These are phyloP conservation scores for Ephestia elutella DNA, from an alignment of 1,140 invertebrate genomes.

Conservation along the genomic window DNA sequence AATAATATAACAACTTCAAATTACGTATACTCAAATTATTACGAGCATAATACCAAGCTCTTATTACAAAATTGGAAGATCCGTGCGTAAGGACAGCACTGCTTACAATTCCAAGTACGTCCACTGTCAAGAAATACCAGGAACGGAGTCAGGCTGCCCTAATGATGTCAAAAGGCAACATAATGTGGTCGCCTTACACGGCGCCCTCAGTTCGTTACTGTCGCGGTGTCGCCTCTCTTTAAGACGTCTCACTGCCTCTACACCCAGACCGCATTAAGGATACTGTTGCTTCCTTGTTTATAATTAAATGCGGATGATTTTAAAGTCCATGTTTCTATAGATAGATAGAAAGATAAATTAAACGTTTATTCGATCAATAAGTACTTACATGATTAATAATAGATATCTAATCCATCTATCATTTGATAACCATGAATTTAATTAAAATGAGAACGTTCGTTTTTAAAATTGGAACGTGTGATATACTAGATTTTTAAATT, in stretches of 20 bases:
- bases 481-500: too few species aligned
- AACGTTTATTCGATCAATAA: too few species aligned
- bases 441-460: too few species aligned
- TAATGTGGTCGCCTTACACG: conserved; percentile 57
- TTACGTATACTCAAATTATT: not conserved
- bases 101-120: conserved; percentile 5
- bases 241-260: conserved; percentile 49
- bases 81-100: not conserved
- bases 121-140: conserved; percentile 7
- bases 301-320: too few species aligned
- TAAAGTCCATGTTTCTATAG: too few species aligned
- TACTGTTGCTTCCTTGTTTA: not conserved
- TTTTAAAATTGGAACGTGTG: too few species aligned
- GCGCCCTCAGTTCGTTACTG: conserved; percentile 56
- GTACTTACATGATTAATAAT: too few species aligned
- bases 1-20: too few species aligned
- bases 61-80: too few species aligned
- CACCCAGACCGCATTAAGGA: not conserved
- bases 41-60: not conserved
- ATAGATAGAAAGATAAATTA: too few species aligned
- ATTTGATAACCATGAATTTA: too few species aligned
- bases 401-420: too few species aligned
- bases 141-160: conserved; percentile 24
- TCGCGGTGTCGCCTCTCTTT: conserved; percentile 28
- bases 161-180: conserved; percentile 66